Conservation (phyloP, 2,888 invertebrate genomes). For the Heterodera filipjevi region DNA sequence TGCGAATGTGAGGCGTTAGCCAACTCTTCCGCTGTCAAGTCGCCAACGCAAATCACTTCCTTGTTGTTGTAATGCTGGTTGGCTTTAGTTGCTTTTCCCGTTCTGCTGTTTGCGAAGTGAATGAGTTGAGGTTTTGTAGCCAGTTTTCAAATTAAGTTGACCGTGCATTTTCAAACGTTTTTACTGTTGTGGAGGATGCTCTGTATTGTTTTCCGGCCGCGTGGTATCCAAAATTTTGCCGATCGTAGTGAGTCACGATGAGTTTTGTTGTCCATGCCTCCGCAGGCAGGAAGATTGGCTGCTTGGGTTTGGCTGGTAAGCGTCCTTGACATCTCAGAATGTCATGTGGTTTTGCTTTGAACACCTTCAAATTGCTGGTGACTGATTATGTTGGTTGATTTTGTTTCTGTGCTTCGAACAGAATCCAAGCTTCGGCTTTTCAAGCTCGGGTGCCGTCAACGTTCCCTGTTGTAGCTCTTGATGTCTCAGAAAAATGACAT, state of each 20-base stretch:
- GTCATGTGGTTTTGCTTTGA: no score
- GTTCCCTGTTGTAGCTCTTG: background rate
- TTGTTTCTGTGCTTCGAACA: background rate
- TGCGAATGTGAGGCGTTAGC: no score
- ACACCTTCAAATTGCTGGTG: background rate
- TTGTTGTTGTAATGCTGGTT: no score
- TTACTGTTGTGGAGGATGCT: background rate
- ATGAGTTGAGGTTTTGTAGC: no score
- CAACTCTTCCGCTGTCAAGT: no score
- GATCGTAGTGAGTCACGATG: background rate
- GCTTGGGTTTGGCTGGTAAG: background rate
- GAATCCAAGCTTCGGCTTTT: background rate
- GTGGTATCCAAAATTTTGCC: background rate
- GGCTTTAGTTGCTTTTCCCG: no score
- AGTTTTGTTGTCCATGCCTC: background rate
- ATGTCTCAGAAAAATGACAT: background rate
- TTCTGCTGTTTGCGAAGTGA: no score
- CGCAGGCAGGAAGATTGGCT: background rate
- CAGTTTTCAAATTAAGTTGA: no score
- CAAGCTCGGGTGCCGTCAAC: background rate
- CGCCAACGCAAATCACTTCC: no score
- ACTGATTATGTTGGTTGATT: background rate
- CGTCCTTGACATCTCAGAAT: background rate
- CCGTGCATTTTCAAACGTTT: no score
- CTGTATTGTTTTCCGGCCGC: conserved; percentile 4